These are phyloP conservation scores for Scatophagus argus DNA, from an alignment of 2,113 vertebrate species.

Conservation along the genomic window DNA sequence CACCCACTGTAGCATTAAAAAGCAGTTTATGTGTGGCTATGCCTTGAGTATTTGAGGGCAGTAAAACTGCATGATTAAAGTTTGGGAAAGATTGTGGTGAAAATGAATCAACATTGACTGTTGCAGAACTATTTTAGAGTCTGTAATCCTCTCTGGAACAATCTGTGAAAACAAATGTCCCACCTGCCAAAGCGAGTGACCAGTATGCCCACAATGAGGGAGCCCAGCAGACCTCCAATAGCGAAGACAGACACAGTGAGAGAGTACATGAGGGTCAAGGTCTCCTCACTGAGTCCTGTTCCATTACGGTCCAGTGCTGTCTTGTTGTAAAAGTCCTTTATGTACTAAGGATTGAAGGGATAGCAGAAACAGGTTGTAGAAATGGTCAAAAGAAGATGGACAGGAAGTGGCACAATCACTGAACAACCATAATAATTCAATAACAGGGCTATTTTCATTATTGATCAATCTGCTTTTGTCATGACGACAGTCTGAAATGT, in stretches of 20 bases:
- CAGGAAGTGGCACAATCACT: not conserved
- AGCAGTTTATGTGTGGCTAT: too few species aligned
- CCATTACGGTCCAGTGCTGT: conserved; percentile 85
- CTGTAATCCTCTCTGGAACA: not conserved
- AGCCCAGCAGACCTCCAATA: conserved; percentile 89
- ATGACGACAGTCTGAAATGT: too few species aligned
- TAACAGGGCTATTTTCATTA: too few species aligned
- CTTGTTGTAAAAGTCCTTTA: conserved; percentile 92
- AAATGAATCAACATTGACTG: not conserved
- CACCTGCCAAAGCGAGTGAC: conserved; percentile 90
- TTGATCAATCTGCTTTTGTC: too few species aligned
- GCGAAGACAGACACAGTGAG: conserved; percentile 92
- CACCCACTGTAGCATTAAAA: too few species aligned
- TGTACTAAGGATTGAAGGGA: conserved; percentile 80
- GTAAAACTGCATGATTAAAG: not conserved
- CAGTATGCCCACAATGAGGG: conserved; percentile 88
- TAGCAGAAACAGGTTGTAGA: not conserved
- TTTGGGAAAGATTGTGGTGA: not conserved
- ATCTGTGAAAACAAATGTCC: conserved; percentile 21
- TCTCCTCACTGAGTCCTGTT: conserved; percentile 74
- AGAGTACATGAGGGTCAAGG: conserved; percentile 90
- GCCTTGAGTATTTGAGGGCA: not conserved
- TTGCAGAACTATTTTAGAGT: not conserved
- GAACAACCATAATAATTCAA: not conserved
- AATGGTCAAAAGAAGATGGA: not conserved